Conservation (phyloP, 2,113 vertebrate species). For the Oncorhynchus kisutch region DNA sequence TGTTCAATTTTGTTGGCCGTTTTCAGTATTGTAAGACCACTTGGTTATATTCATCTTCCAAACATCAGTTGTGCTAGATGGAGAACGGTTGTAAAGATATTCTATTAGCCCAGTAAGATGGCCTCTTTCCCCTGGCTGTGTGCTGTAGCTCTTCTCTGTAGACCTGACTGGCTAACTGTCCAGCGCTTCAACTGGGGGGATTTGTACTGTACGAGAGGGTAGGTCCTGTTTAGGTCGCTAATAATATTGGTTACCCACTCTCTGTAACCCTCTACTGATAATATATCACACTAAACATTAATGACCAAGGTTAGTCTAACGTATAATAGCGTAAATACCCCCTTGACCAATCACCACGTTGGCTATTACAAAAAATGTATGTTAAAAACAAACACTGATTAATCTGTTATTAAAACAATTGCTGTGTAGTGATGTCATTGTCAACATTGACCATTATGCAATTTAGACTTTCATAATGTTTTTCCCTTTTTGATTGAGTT, state of each 20-base stretch:
- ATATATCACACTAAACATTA: slow-evolving; percentile 27
- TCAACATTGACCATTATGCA: slow-evolving; percentile 1
- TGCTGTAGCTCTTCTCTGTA: slow-evolving; percentile 11
- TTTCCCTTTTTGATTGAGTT: slow-evolving; percentile 35
- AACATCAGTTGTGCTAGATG: slow-evolving; percentile 50
- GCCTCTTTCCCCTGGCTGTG: slow-evolving; percentile 21
- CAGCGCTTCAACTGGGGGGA: slow-evolving; percentile 11
- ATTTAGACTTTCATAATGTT: slow-evolving; percentile 36
- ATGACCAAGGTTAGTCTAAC: slow-evolving; percentile 28
- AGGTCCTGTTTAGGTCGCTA: slow-evolving; percentile 12
- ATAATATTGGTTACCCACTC: not conserved
- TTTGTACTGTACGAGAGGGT: slow-evolving; percentile 17
- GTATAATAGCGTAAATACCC: slow-evolving; percentile 17
- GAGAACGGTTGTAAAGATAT: slow-evolving; percentile 33
- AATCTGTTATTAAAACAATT: slow-evolving; percentile 16
- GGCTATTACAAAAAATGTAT: slow-evolving; percentile 60
- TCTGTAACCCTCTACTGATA: not conserved
- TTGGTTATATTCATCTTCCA: slow-evolving; percentile 7
- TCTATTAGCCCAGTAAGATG: slow-evolving; percentile 21
- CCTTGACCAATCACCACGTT: slow-evolving; percentile 61
- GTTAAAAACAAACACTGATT: too few relatives aligned
- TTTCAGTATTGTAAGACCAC: slow-evolving; percentile 50
- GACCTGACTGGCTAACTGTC: slow-evolving; percentile 34
- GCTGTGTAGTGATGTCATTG: slow-evolving; percentile 27
- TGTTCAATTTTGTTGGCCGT: slow-evolving; percentile 43